Evolutionary conservation across 2,888 invertebrate genomes (phyloP).

Genomic region (Ephialtes manifestator): DNA sequence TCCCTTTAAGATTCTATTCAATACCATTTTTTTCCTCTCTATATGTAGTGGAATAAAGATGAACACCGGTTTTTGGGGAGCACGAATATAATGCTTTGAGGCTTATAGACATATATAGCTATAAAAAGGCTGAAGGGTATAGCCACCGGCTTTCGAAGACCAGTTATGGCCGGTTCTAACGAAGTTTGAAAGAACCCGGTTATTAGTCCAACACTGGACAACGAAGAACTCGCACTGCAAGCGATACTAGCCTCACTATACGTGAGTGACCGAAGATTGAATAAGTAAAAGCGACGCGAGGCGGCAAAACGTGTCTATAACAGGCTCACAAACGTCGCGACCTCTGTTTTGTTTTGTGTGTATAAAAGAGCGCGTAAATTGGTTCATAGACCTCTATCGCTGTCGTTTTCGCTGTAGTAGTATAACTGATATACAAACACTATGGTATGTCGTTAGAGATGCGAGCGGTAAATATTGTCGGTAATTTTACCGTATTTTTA

Average conservation of each 20-base stretch:
- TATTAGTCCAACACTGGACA: conserved; percentile 67
- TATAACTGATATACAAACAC: background rate
- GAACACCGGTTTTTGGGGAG: conserved; percentile 16
- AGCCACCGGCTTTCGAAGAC: conserved; percentile 33
- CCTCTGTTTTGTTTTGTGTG: conserved; percentile 8
- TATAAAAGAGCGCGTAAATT: conserved; percentile 57
- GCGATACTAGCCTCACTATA: conserved; percentile 5
- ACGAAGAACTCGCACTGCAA: background rate
- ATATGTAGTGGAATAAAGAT: background rate
- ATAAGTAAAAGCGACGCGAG: conserved; percentile 15
- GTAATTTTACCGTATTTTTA: no score
- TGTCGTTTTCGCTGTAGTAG: conserved; percentile 1
- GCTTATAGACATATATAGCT: background rate
- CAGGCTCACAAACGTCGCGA: background rate
- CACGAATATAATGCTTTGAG: background rate
- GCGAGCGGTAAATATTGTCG: no score
- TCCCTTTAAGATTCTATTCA: no score
- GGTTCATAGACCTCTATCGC: conserved; percentile 60
- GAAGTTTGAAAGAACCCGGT: conserved; percentile 78
- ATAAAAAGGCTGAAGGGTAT: background rate
- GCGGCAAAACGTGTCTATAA: conserved; percentile 12
- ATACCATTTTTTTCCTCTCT: no score
- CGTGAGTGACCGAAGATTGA: conserved; percentile 43
- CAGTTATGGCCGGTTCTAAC: conserved; percentile 72
- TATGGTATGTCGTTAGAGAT: background rate